These are phyloP conservation scores for Rhipidura dahli DNA, from an alignment of 2,113 vertebrate genomes.

Conservation along the genomic window DNA sequence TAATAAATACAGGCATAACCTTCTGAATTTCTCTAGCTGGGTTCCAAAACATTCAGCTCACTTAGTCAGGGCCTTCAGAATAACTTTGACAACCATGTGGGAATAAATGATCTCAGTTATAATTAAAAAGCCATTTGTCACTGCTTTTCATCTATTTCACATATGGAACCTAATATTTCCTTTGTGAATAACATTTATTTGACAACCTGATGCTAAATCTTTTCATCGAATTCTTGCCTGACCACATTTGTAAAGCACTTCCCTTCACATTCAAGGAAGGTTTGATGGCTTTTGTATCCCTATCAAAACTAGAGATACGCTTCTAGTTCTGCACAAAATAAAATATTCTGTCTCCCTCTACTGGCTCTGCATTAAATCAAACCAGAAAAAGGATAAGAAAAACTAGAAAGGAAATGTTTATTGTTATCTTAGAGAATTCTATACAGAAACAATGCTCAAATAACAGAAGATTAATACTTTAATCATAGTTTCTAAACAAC, in stretches of 20 bases:
- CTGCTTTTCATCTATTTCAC: background rate
- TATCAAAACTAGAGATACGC: background rate
- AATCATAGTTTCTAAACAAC: background rate
- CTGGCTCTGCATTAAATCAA: background rate
- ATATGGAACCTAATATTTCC: background rate
- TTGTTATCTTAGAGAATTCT: background rate
- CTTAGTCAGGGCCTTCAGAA: background rate
- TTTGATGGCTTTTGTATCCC: background rate
- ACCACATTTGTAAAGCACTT: background rate
- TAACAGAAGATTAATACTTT: background rate
- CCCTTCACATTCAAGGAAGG: background rate
- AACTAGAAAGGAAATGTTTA: background rate
- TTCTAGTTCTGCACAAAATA: background rate
- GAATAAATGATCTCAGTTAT: background rate
- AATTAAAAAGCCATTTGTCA: background rate
- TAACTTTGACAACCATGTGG: background rate
- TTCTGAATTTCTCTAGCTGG: background rate
- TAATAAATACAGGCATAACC: background rate
- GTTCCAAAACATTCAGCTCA: background rate
- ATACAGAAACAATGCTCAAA: background rate
- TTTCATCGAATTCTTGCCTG: background rate
- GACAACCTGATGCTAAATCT: background rate
- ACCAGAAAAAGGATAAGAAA: background rate
- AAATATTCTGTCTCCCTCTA: constrained; percentile 48
- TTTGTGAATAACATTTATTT: background rate